Evolutionary conservation across 2,888 invertebrate species (phyloP).

Genomic region (Pammene aurita): DNA sequence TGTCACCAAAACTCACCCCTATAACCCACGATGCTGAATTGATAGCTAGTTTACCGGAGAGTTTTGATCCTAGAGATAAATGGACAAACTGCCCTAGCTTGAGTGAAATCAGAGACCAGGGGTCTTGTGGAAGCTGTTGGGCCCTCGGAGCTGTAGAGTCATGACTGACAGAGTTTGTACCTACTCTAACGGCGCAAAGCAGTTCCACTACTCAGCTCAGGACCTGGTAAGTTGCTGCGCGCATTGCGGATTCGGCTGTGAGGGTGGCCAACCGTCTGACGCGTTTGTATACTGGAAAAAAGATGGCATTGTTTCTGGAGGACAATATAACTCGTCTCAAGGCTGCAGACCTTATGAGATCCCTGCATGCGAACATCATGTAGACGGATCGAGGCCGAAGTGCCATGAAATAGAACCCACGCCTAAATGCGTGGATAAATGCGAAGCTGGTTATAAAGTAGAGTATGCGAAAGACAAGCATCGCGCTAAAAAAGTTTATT

Average conservation of each 20-base stretch:
- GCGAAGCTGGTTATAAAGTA: constrained; percentile 86
- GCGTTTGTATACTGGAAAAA: constrained; percentile 95
- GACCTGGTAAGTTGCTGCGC: constrained; percentile 91
- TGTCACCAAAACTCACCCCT: constrained; percentile 74
- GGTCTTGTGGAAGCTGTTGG: constrained; percentile 97
- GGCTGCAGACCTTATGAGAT: constrained; percentile 92
- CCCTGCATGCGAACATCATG: constrained; percentile 70
- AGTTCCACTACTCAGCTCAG: constrained; percentile 86
- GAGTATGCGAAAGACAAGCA: constrained; percentile 86
- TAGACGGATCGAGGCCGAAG: constrained; percentile 53
- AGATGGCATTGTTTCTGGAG: constrained; percentile 94
- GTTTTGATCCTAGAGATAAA: constrained; percentile 90
- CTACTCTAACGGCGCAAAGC: background rate
- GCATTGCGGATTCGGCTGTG: constrained; percentile 69
- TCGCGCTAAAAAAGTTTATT: background rate
- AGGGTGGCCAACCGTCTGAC: constrained; percentile 89
- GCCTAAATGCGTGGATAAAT: constrained; percentile 89
- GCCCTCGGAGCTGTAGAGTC: constrained; percentile 95
- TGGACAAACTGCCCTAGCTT: constrained; percentile 93
- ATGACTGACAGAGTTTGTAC: constrained; percentile 55
- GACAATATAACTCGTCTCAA: constrained; percentile 78
- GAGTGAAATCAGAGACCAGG: constrained; percentile 81
- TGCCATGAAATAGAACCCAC: constrained; percentile 82
- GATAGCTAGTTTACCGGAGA: constrained; percentile 85
- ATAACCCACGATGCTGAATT: constrained; percentile 62